A percentile compares a stretch with the other conserved stretches of the same genome.
Conservation (phyloP, 1,140 invertebrate species). For the Sycophaga agraensis region DNA sequence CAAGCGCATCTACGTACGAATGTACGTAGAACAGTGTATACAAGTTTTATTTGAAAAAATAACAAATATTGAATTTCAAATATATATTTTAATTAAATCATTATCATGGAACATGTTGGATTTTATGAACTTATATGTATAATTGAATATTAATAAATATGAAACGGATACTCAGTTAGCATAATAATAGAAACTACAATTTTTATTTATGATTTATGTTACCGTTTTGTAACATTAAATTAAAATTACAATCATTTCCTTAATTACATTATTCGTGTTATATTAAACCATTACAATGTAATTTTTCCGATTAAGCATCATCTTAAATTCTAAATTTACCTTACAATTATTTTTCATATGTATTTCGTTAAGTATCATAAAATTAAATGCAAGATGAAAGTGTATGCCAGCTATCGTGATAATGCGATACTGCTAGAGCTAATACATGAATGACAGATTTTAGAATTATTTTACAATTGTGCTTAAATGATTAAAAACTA, state of each 20-base stretch:
- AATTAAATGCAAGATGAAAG: conserved; percentile 22
- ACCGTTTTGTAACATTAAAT: conserved; percentile 6
- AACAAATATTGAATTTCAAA: too few relatives aligned
- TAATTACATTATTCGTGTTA: conserved; percentile 1
- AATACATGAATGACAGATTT: not conserved
- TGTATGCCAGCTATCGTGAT: not conserved
- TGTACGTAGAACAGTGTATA: too few relatives aligned
- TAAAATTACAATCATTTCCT: conserved; percentile 1
- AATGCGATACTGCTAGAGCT: not conserved
- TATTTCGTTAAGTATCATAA: conserved; percentile 25
- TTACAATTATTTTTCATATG: conserved; percentile 14
- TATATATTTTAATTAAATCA: too few relatives aligned
- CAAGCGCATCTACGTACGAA: too few relatives aligned
- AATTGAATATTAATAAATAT: too few relatives aligned
- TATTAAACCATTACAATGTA: too few relatives aligned
- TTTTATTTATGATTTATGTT: conserved; percentile 6
- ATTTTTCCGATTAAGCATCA: too few relatives aligned
- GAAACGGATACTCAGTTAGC: too few relatives aligned
- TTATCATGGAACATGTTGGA: too few relatives aligned
- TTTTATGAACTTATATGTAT: too few relatives aligned
- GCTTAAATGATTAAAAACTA: conserved; percentile 48
- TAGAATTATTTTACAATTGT: not conserved
- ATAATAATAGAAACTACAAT: conserved; percentile 8
- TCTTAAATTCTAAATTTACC: conserved; percentile 19
- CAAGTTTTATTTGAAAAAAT: too few relatives aligned